Base-by-base conservation (phyloP, 2,888 invertebrate genomes). In the Myopa tessellatipennis region DNA sequence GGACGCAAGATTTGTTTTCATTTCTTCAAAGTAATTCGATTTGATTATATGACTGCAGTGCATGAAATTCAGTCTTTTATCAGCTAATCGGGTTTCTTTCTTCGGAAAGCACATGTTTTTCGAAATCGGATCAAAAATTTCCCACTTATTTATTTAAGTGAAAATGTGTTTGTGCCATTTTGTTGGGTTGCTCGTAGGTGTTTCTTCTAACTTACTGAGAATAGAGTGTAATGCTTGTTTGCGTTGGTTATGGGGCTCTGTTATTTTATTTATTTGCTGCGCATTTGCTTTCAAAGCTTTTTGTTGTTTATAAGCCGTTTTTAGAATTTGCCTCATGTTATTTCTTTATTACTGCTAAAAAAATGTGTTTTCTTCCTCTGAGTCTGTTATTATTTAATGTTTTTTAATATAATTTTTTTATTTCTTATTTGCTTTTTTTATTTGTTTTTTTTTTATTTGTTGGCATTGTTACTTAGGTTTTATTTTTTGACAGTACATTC, bases 231-330 rank as follows among this genome's bases (percentile, higher is more conserved):
- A 68, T 50, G 40, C 45, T 26, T 68, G 40, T 18, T 68, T 68
- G 18, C 45, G 45, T 45, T 45, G 45, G 10, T n/a, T 45, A 4
- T 10, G 5, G 10, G 16, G 26, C 50, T 68, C 26, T 68, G 8
- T 45, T 16, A 45, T 45, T 68, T 68, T 68, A 45, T 68, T 68
- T 68, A 68, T 68, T 68, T 68, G 68, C 68, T 68, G 68, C 68
- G 68, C 45, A 68, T 38, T 68, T 45, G 50, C 40, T 68, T 45
- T 18, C n/a, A 4, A 14, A 6, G 16, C 8, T 45, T 68, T 68
- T 26, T 61, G n/a, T 61, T 60, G 60, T 61, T 61, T 68, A 45
- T 45, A 34, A 10, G 26, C 34, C 18, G 14, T 38, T 4, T 18
- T 68, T 45, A 26, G 8, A 61, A 63, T 36, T 63, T 6, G 4